These are phyloP conservation scores for Chromis chromis DNA, from an alignment of 2,797 vertebrate species.

Conservation along the genomic window DNA sequence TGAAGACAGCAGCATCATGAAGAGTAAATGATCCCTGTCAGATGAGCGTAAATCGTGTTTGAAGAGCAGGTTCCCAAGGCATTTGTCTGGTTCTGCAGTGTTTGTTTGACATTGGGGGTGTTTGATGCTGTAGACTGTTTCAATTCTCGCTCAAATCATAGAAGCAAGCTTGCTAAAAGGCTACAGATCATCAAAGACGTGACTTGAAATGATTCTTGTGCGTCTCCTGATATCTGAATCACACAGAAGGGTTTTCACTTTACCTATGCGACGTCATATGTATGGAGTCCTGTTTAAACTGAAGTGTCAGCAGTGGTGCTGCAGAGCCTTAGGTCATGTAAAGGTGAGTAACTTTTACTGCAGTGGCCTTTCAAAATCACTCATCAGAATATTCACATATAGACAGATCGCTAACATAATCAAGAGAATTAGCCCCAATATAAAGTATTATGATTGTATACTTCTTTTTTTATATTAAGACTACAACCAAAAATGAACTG, in stretches of 20 bases:
- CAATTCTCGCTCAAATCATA: constrained; percentile 1
- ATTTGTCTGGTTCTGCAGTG: constrained; percentile 44
- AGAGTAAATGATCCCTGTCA: constrained; percentile 49
- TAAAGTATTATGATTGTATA: too few relatives aligned
- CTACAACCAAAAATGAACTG: background rate
- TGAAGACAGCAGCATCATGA: constrained; percentile 69
- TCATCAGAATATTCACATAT: background rate
- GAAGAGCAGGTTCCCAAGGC: constrained; percentile 48
- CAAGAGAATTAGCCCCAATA: too few relatives aligned
- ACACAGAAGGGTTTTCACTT: background rate
- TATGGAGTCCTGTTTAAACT: constrained; percentile 7
- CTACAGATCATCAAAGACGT: background rate
- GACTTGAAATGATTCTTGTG: background rate
- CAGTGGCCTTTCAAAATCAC: constrained; percentile 41
- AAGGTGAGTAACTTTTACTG: constrained; percentile 67
- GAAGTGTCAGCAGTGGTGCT: constrained; percentile 34
- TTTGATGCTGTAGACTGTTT: constrained; percentile 6
- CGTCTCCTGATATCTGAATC: constrained; percentile 5
- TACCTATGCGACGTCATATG: constrained; percentile 5
- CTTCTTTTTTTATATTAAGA: background rate
- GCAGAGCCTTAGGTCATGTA: constrained; percentile 62
- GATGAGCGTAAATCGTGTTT: constrained; percentile 40
- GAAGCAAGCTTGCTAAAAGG: background rate
- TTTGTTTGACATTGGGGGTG: constrained; percentile 14
- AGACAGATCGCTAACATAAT: background rate